Conservation (phyloP, 2,113 vertebrate species). For the Chamaetylas fuelleborni region DNA sequence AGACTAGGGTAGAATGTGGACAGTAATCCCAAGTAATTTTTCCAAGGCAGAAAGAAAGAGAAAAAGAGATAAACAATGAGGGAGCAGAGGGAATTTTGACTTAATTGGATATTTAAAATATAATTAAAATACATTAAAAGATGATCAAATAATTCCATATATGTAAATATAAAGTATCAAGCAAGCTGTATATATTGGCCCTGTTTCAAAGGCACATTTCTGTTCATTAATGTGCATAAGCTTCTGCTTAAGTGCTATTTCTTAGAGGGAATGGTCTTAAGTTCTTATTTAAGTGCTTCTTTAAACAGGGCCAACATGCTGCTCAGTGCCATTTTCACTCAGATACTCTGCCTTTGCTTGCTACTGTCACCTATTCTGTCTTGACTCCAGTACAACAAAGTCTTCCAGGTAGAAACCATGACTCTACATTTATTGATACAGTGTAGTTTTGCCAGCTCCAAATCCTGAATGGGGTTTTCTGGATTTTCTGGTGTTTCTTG, state of each 20-base stretch:
- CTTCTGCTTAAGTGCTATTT: slow-evolving; percentile 15
- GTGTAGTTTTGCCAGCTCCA: background rate
- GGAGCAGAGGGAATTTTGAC: background rate
- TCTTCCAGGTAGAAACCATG: background rate
- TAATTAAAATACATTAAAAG: slow-evolving; percentile 18
- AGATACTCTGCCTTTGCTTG: background rate
- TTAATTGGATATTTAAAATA: slow-evolving; percentile 27
- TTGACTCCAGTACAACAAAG: background rate
- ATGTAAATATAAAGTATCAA: background rate
- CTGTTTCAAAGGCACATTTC: background rate
- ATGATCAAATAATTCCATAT: background rate
- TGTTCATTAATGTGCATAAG: background rate
- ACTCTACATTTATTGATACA: background rate
- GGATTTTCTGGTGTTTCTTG: slow-evolving; percentile 23
- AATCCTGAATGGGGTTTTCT: background rate
- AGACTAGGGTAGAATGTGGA: background rate
- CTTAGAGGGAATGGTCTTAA: background rate
- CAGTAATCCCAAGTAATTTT: background rate
- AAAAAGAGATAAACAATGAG: background rate
- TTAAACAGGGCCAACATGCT: background rate
- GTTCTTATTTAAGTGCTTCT: background rate
- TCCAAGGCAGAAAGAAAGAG: background rate
- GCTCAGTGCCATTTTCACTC: background rate
- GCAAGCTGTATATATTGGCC: background rate
- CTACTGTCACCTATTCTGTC: background rate